Percentiles rank a stretch among this genome's conserved stretches.
phyloP scores from a whole-genome alignment of 2,113 vertebrate genomes.

The Erythrocercus mccallii region DNA sequence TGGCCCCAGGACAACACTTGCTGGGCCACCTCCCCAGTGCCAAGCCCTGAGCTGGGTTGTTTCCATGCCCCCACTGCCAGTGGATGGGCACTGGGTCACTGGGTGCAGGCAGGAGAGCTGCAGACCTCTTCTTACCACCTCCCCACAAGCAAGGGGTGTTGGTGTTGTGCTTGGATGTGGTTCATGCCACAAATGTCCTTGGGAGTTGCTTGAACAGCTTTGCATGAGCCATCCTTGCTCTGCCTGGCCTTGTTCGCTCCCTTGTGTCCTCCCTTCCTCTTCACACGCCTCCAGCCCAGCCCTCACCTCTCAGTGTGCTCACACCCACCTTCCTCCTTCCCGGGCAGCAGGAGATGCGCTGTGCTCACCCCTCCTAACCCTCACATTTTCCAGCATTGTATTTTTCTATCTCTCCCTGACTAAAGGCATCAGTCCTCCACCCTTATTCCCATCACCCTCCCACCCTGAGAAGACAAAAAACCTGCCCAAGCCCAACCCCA shows the following conservation, averaged over 20 bases:
- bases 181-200: not conserved
- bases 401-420: not conserved
- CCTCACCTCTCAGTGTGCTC: slow-evolving; percentile 53
- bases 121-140: not conserved
- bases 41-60: not conserved
- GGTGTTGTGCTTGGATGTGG: not conserved
- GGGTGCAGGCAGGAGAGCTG: not conserved
- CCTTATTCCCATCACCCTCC: not conserved
- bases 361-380: slow-evolving; percentile 30
- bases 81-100: rapidly evolving
- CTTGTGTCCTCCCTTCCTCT: not conserved
- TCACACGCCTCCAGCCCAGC: slow-evolving; percentile 21
- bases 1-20: slow-evolving; percentile 20
- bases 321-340: slow-evolving; percentile 16
- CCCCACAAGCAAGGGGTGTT: not conserved
- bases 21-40: not conserved
- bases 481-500: not conserved
- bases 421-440: not conserved
- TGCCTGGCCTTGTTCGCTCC: not conserved
- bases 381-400: slow-evolving; percentile 11
- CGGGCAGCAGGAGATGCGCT: not conserved
- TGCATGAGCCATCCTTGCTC: not conserved
- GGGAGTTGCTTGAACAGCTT: not conserved
- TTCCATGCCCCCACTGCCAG: not conserved
- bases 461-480: slow-evolving; percentile 57